phyloP scores from a whole-genome alignment of 2,113 vertebrate species.

The Fregetta grallaria region DNA sequence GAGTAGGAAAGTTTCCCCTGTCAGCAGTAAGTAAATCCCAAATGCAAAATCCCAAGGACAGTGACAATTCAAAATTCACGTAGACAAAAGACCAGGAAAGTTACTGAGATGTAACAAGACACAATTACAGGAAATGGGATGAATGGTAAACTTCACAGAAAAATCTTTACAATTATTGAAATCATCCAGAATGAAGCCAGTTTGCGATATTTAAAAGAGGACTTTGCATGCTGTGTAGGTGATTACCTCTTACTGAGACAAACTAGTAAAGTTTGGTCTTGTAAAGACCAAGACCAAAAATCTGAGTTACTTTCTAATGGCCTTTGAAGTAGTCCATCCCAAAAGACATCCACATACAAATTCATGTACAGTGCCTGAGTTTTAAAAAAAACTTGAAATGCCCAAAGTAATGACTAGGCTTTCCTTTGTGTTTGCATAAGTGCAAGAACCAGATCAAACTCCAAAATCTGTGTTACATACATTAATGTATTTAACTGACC shows the following conservation, averaged over 20 bases:
- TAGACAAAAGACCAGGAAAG: neutral
- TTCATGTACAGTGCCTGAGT: neutral
- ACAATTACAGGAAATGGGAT: neutral
- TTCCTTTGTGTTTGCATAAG: neutral
- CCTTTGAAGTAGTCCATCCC: neutral
- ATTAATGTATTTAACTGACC: neutral
- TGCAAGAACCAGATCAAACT: neutral
- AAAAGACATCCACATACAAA: neutral
- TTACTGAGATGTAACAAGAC: neutral
- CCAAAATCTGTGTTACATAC: neutral
- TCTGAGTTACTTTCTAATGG: neutral
- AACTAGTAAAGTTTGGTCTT: neutral
- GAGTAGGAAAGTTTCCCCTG: neutral
- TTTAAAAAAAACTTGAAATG: neutral
- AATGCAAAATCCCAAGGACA: neutral
- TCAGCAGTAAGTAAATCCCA: neutral
- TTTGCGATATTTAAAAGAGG: neutral
- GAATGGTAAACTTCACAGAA: neutral
- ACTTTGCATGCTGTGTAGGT: neutral
- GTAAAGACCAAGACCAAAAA: neutral
- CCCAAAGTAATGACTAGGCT: neutral
- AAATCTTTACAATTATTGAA: neutral
- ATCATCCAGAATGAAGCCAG: neutral
- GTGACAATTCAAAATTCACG: neutral
- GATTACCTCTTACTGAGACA: neutral